These are phyloP conservation scores for Mythimna impura DNA, from an alignment of 2,888 invertebrate genomes.

Conservation along the genomic window DNA sequence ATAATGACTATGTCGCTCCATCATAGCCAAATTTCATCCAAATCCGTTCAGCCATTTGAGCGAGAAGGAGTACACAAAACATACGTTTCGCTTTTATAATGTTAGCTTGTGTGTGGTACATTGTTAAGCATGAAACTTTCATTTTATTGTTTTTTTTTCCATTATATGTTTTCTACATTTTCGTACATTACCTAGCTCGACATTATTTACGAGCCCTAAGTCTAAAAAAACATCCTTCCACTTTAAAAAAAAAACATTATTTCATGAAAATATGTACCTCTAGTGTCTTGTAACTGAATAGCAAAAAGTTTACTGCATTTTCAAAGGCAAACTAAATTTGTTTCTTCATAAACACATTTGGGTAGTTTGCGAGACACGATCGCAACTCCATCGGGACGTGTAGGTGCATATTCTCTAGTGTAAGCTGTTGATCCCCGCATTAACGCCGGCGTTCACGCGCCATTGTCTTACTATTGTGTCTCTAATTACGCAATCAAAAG, in stretches of 20 bases:
- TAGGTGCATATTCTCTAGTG: conserved; percentile 52
- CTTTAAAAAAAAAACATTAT: conserved; percentile 26
- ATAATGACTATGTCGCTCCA: too few species aligned
- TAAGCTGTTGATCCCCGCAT: too few species aligned
- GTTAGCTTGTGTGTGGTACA: too few species aligned
- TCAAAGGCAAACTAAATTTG: conserved; percentile 61
- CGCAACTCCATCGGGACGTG: conserved; percentile 63
- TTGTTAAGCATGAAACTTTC: conserved; percentile 1
- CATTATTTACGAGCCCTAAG: conserved; percentile 5
- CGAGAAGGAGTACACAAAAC: too few species aligned
- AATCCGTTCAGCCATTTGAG: too few species aligned
- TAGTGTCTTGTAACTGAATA: conserved; percentile 36
- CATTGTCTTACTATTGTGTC: too few species aligned
- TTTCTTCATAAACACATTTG: conserved; percentile 66
- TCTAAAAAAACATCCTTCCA: not conserved
- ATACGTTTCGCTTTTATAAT: too few species aligned
- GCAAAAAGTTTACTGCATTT: conserved; percentile 62
- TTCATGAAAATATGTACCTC: conserved; percentile 23
- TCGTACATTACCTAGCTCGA: not conserved
- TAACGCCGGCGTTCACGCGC: too few species aligned
- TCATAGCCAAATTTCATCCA: too few species aligned
- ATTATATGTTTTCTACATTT: conserved; percentile 10
- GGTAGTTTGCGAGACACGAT: conserved; percentile 65
- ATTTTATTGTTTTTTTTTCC: not conserved
- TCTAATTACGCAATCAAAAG: too few species aligned